Evolutionary conservation across 1,140 invertebrate genomes (phyloP).

Genomic region (Andricus grossulariae): DNA sequence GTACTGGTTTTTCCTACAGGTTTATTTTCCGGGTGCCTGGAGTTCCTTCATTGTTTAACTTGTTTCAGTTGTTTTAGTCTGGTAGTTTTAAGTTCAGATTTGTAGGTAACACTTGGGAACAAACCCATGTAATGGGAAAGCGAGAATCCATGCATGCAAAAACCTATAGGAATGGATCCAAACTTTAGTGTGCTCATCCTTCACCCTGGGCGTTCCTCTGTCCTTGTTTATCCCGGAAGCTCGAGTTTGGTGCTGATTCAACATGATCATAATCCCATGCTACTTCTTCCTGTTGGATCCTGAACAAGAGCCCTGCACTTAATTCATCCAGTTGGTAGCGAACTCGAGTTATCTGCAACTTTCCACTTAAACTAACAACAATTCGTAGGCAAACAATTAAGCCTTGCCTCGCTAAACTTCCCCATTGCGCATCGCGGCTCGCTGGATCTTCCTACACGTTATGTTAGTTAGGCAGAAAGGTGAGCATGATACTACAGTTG

Average conservation of each 20-base stretch:
- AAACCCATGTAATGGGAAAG: background rate
- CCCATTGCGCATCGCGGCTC: slow-evolving; percentile 29
- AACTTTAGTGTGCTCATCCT: background rate
- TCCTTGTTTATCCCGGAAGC: slow-evolving; percentile 25
- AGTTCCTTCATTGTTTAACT: too few species aligned
- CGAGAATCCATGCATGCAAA: background rate
- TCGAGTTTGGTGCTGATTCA: slow-evolving; percentile 44
- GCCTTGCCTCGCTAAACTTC: slow-evolving; percentile 53
- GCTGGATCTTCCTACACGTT: slow-evolving; percentile 28
- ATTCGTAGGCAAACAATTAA: slow-evolving; percentile 71
- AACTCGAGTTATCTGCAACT: slow-evolving; percentile 69
- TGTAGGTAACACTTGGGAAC: background rate
- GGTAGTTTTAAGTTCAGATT: background rate
- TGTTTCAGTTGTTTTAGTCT: background rate
- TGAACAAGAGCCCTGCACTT: slow-evolving; percentile 42
- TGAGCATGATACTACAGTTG: background rate
- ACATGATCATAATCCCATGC: slow-evolving; percentile 32
- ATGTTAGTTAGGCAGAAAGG: slow-evolving; percentile 36
- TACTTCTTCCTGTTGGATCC: slow-evolving; percentile 39
- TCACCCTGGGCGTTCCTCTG: background rate
- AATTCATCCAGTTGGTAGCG: slow-evolving; percentile 49
- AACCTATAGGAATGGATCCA: slow-evolving; percentile 26
- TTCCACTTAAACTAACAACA: slow-evolving; percentile 72
- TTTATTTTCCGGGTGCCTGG: too few species aligned
- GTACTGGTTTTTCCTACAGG: too few species aligned